phyloP scores from a whole-genome alignment of 2,888 invertebrate genomes.

The Drosophila neonasuta region DNA sequence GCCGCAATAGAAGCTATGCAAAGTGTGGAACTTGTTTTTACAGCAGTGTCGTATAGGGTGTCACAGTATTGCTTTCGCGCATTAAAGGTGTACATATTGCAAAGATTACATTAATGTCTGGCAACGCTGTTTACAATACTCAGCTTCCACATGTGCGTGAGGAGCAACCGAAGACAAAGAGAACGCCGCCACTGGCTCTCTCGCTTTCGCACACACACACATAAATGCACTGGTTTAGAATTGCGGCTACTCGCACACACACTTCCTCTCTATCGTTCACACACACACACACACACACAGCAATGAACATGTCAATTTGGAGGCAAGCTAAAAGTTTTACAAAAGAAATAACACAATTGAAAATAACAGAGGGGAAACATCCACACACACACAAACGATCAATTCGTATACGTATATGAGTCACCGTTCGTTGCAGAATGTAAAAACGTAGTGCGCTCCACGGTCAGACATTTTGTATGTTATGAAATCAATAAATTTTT shows the following conservation, averaged over 20 bases:
- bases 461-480: constrained; percentile 62
- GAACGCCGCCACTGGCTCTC: constrained; percentile 43
- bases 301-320: constrained; percentile 60
- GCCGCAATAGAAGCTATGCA: constrained; percentile 31
- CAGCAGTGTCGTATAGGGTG: constrained; percentile 48
- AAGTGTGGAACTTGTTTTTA: constrained; percentile 56
- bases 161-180: constrained; percentile 46
- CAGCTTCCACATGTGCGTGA: constrained; percentile 72
- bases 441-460: constrained; percentile 52
- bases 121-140: constrained; percentile 60
- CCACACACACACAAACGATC: constrained; percentile 24
- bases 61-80: constrained; percentile 4
- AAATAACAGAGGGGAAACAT: constrained; percentile 30
- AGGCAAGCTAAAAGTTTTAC: constrained; percentile 67
- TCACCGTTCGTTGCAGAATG: constrained; percentile 53
- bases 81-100: constrained; percentile 1
- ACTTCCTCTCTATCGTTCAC: constrained; percentile 24
- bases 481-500: constrained; percentile 80
- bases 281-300: constrained; percentile 36
- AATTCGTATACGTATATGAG: constrained; percentile 37
- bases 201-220: constrained; percentile 26
- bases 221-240: constrained; percentile 59
- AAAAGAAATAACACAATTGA: constrained; percentile 71
- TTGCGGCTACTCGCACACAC: constrained; percentile 52
- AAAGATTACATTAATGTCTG: constrained; percentile 47